These are phyloP conservation scores for Tetrao urogallus DNA, from an alignment of 2,113 vertebrate genomes.

Conservation along the genomic window DNA sequence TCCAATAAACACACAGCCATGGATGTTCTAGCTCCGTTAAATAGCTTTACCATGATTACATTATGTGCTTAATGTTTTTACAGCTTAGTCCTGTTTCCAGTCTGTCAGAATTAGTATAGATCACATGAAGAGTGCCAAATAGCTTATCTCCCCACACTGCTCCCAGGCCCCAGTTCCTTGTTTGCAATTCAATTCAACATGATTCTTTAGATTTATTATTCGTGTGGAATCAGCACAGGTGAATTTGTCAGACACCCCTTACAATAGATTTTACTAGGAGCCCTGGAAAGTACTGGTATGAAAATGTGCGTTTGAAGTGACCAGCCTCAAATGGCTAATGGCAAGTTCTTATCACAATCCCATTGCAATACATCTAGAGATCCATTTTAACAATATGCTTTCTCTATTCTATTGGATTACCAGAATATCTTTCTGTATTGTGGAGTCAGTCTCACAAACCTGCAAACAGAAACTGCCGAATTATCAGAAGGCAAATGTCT, in stretches of 20 bases:
- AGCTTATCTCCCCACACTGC: not conserved
- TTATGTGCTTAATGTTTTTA: slow-evolving; percentile 25
- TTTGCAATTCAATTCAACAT: not conserved
- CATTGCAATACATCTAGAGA: not conserved
- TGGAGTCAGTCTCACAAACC: not conserved
- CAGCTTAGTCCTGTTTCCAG: slow-evolving; percentile 29
- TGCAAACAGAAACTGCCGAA: not conserved
- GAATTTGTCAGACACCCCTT: not conserved
- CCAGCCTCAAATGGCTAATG: not conserved
- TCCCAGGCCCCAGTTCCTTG: not conserved
- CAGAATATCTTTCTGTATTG: not conserved
- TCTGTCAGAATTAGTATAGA: not conserved
- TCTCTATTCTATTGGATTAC: not conserved
- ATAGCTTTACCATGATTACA: slow-evolving; percentile 28
- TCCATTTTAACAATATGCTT: not conserved
- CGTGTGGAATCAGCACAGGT: not conserved
- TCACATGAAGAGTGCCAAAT: not conserved
- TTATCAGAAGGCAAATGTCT: not conserved
- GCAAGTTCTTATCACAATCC: not conserved
- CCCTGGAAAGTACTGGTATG: not conserved
- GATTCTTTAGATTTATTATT: not conserved
- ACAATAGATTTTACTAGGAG: not conserved
- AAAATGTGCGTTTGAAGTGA: not conserved
- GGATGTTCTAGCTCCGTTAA: not conserved
- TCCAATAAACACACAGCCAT: slow-evolving; percentile 39